These are phyloP conservation scores for Parazoanthus darwini DNA, from an alignment of 92 coral and sea anemone genomes.

Conservation along the genomic window DNA sequence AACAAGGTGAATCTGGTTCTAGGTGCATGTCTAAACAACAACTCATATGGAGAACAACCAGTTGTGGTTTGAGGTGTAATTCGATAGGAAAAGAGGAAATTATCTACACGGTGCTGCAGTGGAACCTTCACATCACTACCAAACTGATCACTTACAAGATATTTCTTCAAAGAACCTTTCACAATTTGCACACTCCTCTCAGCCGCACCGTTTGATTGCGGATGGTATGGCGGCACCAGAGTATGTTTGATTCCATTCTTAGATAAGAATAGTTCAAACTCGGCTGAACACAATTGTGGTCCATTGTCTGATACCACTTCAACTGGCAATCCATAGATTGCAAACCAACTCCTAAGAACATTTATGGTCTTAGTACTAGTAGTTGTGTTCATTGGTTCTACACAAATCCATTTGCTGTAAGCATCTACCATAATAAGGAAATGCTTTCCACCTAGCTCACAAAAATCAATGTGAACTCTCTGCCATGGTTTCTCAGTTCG, in stretches of 20 bases:
- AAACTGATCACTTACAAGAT: too few relatives aligned
- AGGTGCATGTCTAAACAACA: background rate
- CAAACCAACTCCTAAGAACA: conserved; percentile 1
- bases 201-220: too few relatives aligned
- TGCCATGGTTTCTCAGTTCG: conserved; percentile 6
- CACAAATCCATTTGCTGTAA: conserved; percentile 25
- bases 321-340: background rate
- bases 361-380: background rate
- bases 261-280: too few relatives aligned
- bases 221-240: too few relatives aligned
- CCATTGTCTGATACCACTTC: conserved; percentile 10
- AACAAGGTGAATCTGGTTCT: conserved; percentile 40
- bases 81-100: too few relatives aligned
- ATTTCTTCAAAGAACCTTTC: background rate
- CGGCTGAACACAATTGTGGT: too few relatives aligned
- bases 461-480: too few relatives aligned
- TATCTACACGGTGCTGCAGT: too few relatives aligned
- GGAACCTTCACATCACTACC: too few relatives aligned
- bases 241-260: too few relatives aligned
- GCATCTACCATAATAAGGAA: conserved; percentile 7
- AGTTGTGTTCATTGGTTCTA: background rate
- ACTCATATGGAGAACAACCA: too few relatives aligned
- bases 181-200: conserved; percentile 30
- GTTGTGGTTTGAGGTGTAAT: too few relatives aligned
- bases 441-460: conserved; percentile 7